Conservation (phyloP, 1,140 invertebrate genomes). For the Habropoda laboriosa region DNA sequence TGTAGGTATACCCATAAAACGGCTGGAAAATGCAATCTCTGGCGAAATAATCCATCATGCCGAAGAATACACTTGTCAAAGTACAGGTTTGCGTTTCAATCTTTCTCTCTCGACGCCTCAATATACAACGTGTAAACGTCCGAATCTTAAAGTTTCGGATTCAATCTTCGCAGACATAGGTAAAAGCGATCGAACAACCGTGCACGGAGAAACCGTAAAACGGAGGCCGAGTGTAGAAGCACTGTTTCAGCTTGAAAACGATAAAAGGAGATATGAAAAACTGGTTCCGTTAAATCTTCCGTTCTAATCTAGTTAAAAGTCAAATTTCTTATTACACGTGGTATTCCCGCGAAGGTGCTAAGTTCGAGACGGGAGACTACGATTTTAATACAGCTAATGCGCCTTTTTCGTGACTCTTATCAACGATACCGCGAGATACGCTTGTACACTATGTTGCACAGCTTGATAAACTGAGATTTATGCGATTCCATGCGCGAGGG, state of each 20-base stretch:
- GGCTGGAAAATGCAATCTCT: neutral
- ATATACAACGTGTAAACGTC: constrained; percentile 5
- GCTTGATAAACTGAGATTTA: constrained; percentile 32
- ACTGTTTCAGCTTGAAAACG: neutral
- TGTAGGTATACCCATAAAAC: no score
- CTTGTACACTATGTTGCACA: constrained; percentile 45
- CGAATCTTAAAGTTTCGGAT: constrained; percentile 22
- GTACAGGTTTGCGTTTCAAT: constrained; percentile 22
- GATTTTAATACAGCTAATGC: constrained; percentile 54
- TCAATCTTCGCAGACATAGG: constrained; percentile 10
- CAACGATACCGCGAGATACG: constrained; percentile 61
- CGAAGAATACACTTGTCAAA: constrained; percentile 11
- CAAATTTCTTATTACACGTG: neutral
- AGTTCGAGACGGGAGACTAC: neutral
- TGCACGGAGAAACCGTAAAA: neutral
- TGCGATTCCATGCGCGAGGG: neutral
- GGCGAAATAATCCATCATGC: constrained; percentile 27
- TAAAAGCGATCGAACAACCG: neutral
- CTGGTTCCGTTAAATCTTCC: neutral
- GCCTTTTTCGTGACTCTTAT: constrained; percentile 59
- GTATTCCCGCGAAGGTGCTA: neutral
- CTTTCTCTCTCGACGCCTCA: neutral
- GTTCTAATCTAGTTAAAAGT: neutral
- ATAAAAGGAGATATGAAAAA: neutral
- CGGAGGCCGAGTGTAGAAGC: neutral